Evolutionary conservation across 2,113 vertebrate species (phyloP).

Genomic region (Martes martes): DNA sequence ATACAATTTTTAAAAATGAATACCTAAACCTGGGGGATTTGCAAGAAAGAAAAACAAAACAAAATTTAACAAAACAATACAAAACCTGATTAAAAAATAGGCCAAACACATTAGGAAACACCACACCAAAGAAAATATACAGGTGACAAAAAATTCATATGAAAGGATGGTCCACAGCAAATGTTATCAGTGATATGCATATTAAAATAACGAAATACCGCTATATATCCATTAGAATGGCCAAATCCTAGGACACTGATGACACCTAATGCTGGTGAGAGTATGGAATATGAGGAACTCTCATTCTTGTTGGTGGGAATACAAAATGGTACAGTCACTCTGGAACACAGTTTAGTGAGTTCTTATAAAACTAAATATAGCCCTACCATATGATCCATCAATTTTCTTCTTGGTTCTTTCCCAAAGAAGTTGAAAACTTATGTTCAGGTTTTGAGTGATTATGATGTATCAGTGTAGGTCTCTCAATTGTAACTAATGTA

Average conservation of each 20-base stretch:
- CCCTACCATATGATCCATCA: not conserved
- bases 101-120: not conserved
- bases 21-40: not conserved
- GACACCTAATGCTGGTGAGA: not conserved
- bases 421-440: not conserved
- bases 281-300: not conserved
- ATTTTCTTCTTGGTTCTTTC: not conserved
- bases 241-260: not conserved
- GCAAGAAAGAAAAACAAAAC: not conserved
- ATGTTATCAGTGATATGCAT: not conserved
- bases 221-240: not conserved
- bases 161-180: not conserved
- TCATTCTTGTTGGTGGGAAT: not conserved
- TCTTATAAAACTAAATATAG: not conserved
- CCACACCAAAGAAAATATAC: not conserved
- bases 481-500: not conserved
- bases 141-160: not conserved
- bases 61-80: not conserved
- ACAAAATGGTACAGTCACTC: not conserved
- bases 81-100: not conserved
- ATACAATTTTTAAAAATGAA: not conserved
- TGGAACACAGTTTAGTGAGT: not conserved
- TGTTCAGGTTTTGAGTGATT: not conserved
- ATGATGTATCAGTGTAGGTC: not conserved
- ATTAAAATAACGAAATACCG: not conserved